Evolutionary conservation across 2,797 vertebrate genomes (phyloP), one percentile per base, ranked within the genome.

Genomic region (Halcyon smyrnensis): DNA sequence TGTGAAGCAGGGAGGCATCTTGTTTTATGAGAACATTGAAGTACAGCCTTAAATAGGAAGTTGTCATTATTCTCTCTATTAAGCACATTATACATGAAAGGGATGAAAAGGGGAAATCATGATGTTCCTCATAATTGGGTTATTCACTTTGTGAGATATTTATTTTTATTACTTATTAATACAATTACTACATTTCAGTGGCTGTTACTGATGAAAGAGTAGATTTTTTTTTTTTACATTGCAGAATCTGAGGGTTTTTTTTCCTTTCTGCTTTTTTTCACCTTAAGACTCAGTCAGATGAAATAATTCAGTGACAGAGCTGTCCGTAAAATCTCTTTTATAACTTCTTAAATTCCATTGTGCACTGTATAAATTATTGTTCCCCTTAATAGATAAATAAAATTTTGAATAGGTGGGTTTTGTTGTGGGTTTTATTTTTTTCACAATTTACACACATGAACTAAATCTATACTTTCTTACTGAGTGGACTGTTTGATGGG

Each of bases 151-250:
- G 69, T 30, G 56, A 94, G 21, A 51, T 74, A 68, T 70, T 88
- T 90, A 69, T 82, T 89, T 95, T 83, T 80, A 65, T 79, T 80
- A 34, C 21, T 54, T 69, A 87, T 65, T 79, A 62, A 68, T 67
- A 43, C 7, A 73, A 73, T 68, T 48, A 12, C 4, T 73, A 25
- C 19, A 59, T 87, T 89, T 69, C 50, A 79, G 11, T 48, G 23
- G 12, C 10, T 51, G 4, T 78, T 89, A 71, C 57, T 84, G 32
- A 78, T 69, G 23, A 84, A 89, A 91, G 1, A 32, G 11, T 69
- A 84, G 21, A 64, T 71, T 41, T 18, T 25, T 23, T 41, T 18
- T 25, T 45, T 45, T 19, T 45, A 18, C 21, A 39, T 28, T 37
- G 23, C 1, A 46, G 24, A 73, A 51, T 37, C 10, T 67, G 18